These are phyloP conservation scores for Aphis craccivora DNA, from an alignment of 1,140 invertebrate species.

Conservation along the genomic window DNA sequence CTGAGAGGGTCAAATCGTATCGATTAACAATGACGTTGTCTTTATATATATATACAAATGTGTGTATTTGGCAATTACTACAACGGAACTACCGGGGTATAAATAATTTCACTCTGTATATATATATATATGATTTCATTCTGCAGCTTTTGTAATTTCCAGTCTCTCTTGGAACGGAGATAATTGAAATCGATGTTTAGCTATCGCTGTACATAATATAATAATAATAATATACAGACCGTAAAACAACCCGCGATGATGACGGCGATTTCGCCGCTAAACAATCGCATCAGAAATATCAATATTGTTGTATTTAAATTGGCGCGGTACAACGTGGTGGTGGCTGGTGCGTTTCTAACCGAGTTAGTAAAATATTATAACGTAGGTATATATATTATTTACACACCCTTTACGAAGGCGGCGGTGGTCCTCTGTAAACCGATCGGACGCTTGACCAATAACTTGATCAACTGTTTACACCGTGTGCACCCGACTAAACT, in stretches of 20 bases:
- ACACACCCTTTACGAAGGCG: neutral
- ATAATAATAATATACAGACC: neutral
- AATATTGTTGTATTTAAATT: neutral
- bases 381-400: neutral
- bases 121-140: neutral
- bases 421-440: neutral
- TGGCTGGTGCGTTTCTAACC: neutral
- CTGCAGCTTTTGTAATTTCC: neutral
- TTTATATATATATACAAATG: neutral
- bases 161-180: neutral
- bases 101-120: neutral
- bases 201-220: neutral
- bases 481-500: neutral
- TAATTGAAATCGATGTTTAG: conserved; percentile 26
- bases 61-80: neutral
- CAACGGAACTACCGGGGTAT: neutral
- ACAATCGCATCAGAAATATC: neutral
- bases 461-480: neutral
- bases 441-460: neutral
- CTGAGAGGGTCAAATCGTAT: neutral
- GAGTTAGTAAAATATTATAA: conserved; percentile 8
- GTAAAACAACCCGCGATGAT: neutral
- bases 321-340: neutral
- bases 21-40: neutral
- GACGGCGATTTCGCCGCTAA: neutral